Conservation (phyloP, 2,113 vertebrate species). For the Anolis sagrei region DNA sequence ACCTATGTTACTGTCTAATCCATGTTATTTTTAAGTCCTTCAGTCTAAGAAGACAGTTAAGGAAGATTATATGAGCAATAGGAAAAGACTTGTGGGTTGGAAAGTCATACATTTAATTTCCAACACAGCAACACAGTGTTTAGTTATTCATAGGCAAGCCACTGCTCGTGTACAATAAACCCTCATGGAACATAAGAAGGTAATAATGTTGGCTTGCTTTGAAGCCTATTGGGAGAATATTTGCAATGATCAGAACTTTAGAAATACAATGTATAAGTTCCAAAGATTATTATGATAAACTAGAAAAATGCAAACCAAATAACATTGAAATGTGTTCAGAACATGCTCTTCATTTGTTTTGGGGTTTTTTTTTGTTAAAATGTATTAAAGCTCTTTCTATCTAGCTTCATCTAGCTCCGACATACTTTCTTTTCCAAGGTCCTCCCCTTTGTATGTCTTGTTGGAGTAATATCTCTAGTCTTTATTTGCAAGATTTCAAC, state of each 20-base stretch:
- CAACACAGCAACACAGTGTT: neutral
- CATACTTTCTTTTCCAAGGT: neutral
- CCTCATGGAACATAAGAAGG: neutral
- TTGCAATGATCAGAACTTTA: neutral
- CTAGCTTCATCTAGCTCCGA: neutral
- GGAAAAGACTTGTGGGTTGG: neutral
- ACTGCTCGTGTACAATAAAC: neutral
- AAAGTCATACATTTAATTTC: neutral
- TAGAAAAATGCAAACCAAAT: neutral
- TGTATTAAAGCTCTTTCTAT: neutral
- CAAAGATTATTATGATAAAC: neutral
- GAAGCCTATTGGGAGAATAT: neutral
- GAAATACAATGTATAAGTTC: neutral
- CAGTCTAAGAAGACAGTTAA: neutral
- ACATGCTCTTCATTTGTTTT: neutral
- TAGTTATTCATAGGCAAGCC: neutral
- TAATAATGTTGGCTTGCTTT: neutral
- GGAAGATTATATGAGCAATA: neutral
- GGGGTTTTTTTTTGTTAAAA: neutral
- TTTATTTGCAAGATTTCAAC: neutral
- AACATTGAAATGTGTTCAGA: neutral
- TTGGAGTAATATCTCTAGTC: neutral
- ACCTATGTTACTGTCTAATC: too few species aligned
- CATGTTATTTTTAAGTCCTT: neutral
- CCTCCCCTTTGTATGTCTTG: neutral